phyloP scores from a whole-genome alignment of 2,113 vertebrate species.

The Chamaetylas fuelleborni region DNA sequence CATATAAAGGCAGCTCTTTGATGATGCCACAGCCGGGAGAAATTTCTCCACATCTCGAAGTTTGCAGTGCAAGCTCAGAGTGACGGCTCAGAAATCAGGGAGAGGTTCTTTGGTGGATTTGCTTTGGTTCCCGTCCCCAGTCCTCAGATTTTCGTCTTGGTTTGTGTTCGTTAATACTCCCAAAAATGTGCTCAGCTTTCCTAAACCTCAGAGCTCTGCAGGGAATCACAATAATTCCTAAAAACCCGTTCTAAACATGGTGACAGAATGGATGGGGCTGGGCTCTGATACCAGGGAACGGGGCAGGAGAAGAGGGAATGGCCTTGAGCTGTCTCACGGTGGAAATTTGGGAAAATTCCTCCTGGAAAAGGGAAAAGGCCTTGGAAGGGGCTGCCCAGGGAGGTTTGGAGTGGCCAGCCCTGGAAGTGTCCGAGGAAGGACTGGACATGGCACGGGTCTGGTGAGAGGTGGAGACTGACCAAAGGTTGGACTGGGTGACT shows the following conservation, averaged over 20 bases:
- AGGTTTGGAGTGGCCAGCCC: neutral
- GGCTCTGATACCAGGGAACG: neutral
- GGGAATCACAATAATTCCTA: fast-evolving
- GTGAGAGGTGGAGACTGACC: too few relatives aligned
- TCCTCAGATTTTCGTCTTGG: neutral
- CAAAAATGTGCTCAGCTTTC: fast-evolving
- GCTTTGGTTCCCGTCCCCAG: too few relatives aligned
- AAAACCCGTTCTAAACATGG: neutral
- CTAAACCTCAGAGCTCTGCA: neutral
- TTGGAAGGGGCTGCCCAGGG: neutral
- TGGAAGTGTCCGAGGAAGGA: fast-evolving
- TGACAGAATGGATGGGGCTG: fast-evolving
- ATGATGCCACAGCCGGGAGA: neutral
- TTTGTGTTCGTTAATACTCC: neutral
- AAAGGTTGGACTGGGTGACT: fast-evolving
- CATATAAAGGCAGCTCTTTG: neutral
- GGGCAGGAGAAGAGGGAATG: fast-evolving
- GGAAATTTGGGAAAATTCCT: neutral
- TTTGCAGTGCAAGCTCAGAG: neutral
- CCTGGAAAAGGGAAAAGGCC: neutral
- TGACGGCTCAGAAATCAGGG: neutral
- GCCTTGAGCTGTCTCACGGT: fast-evolving
- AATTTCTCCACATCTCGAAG: neutral
- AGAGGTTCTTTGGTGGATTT: neutral
- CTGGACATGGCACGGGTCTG: neutral